Base-by-base conservation (phyloP, 2,113 vertebrate species). In the Acrocephalus kingi region DNA sequence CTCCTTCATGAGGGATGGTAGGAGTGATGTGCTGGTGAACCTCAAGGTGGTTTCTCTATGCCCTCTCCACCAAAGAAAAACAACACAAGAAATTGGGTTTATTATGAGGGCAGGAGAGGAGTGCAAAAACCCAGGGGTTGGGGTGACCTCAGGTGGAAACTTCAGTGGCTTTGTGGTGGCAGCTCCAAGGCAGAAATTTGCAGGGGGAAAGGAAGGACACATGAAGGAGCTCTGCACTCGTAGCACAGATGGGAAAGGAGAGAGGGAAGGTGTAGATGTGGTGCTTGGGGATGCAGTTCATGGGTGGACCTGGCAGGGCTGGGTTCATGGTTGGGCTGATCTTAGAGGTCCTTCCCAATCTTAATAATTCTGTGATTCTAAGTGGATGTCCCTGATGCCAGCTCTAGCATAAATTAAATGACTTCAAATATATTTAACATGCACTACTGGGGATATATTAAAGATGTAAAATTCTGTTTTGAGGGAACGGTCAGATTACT, bases 141-240 rank as follows among this genome's bases (percentile, higher is more conserved):
- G 33, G 20, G 35, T 9, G 21, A 39, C 21, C 16, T 43, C 1
- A 35, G 22, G 22, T 69, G 58, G 54, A 62, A 25, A 8, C 8
- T 84, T 89, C 45, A 11, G 20, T 75, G 56, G 35, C 77, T 91
- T 72, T 1, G 0, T 56, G 49, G 46, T 66, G 75, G 67, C 43
- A 73, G 10, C 66, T 85, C 15, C n/a, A 31, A 31, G 72, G 49
- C 31, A 82, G 74, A 45, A 56, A 15, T 52, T 69, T 76, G 49
- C 30, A 33, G 19, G 15, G 30, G 30, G 41, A 43, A 55, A 21
- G 31, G 63, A 62, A 58, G 72, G 35, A 77, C 20, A 16, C 0
- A 0, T 48, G 63, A 39, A 80, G 63, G 79, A 69, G 39, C 19
- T 84, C 59, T 5, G 0, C 10, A 9, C 24, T 58, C 0, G 0